A percentile compares a stretch with the other conserved stretches of the same genome.
Conservation (phyloP, 2,113 vertebrate species). For the Egretta garzetta region DNA sequence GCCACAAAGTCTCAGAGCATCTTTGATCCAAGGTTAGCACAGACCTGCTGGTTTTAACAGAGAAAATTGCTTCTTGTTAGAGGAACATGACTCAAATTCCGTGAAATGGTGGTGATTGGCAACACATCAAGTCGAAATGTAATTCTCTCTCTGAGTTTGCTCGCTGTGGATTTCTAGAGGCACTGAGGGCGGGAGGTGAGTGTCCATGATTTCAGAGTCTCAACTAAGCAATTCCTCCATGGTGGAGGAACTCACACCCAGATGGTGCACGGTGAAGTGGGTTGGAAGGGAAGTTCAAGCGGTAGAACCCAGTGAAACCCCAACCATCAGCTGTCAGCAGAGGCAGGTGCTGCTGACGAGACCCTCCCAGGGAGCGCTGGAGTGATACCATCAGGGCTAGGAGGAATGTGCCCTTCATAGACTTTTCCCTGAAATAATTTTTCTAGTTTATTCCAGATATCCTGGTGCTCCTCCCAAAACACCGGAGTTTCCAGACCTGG, state of each 20-base stretch:
- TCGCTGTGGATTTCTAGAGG: neutral
- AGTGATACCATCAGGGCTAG: neutral
- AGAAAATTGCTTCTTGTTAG: neutral
- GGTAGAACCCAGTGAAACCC: neutral
- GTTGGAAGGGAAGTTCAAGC: neutral
- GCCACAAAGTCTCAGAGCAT: neutral
- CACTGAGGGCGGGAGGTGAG: neutral
- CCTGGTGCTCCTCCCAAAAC: neutral
- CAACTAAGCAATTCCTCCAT: neutral
- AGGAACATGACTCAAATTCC: neutral
- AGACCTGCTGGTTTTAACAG: neutral
- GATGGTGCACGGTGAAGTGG: neutral
- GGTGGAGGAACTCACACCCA: neutral
- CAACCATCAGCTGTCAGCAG: neutral
- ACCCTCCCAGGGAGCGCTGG: neutral
- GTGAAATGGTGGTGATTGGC: neutral
- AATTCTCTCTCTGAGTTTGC: neutral
- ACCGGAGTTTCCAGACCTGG: neutral
- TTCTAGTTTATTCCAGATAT: neutral
- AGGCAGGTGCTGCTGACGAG: neutral
- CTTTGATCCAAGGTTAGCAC: neutral
- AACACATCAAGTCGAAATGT: neutral
- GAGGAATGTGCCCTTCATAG: accelerated
- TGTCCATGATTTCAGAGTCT: neutral
- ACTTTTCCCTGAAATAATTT: neutral